Base-by-base conservation (phyloP, 2,888 invertebrate genomes). In the Sinelater perroti region DNA sequence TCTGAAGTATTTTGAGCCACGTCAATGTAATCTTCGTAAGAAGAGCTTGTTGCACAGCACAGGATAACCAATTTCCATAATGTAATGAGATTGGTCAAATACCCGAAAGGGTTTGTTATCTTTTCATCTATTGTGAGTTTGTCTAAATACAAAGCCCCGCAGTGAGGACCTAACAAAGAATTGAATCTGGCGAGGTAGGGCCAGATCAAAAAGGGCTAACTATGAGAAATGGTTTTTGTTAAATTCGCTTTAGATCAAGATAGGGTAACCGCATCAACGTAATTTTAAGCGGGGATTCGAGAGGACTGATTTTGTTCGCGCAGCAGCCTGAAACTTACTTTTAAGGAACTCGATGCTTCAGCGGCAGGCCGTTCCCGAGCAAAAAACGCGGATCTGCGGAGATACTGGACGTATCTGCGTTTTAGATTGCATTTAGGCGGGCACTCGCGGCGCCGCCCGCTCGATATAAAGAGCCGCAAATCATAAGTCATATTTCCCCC, bases 51-150 rank as follows among this genome's bases (percentile, higher is more conserved):
- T 54, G 36, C 35, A 30, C 46, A 28, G 13, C 24, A 65, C 65
- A 64, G 67, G 65, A 56, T 67, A 67, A 63, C 63, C 61, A 67
- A 73, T 73, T 73, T 72, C 67, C 74, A 74, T 73, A 73, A 72
- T 74, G 73, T 74, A 73, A 74, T 72, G 72, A 72, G 72, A 68
- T 72, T 71, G 71, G 68, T 69, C 67, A 69, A 62, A 65, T 61
- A 70, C 60, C 70, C 69, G 67, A 71, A 71, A 71, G 70, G 72
- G 72, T 71, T 71, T 72, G 71, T 72, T 68, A 69, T 63, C 65
- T 64, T 68, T 67, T 61, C 54, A 62, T 67, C 67, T 64, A 61
- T 66, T 69, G 66, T 61, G 45, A 63, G 63, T 63, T 59, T 67
- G 67, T 64, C 66, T 62, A 66, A 64, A 67, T 66, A 68, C 63